Percentiles rank a stretch among this genome's conserved stretches.
These are phyloP conservation scores for Chromis chromis DNA, from an alignment of 2,797 vertebrate species.

Conservation along the genomic window DNA sequence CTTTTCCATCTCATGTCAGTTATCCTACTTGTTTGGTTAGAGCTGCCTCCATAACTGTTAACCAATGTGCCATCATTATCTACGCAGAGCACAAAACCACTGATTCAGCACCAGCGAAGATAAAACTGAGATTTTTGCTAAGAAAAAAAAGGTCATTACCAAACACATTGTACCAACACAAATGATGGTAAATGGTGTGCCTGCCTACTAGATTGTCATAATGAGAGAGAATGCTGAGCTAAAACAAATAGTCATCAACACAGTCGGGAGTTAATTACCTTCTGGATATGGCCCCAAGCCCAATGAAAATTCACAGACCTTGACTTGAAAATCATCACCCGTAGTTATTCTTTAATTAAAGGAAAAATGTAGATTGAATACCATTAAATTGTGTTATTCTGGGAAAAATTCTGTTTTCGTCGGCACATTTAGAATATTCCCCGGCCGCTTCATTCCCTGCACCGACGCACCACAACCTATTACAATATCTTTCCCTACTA, in stretches of 20 bases:
- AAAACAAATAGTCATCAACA: conserved; percentile 58
- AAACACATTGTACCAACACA: conserved; percentile 39
- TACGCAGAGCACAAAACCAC: conserved; percentile 32
- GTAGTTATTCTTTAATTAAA: conserved; percentile 55
- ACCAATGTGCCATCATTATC: conserved; percentile 39
- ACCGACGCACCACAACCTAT: conserved; percentile 7
- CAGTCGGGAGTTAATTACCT: conserved; percentile 61
- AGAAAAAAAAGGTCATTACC: conserved; percentile 34
- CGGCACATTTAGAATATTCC: conserved; percentile 41
- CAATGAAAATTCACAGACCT: conserved; percentile 49
- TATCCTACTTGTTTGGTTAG: conserved; percentile 56
- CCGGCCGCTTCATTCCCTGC: background rate
- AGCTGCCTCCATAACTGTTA: conserved; percentile 37
- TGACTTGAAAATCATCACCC: conserved; percentile 54
- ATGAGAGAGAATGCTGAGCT: conserved; percentile 53
- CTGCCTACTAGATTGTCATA: conserved; percentile 39
- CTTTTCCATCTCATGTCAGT: conserved; percentile 70
- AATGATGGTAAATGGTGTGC: conserved; percentile 35
- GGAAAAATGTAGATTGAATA: conserved; percentile 44
- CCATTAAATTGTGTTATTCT: conserved; percentile 47
- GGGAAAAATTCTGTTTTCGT: conserved; percentile 39
- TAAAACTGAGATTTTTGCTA: conserved; percentile 28
- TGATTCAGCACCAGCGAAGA: conserved; percentile 41
- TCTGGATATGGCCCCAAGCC: conserved; percentile 36
- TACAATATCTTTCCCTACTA: background rate